Evolutionary conservation across 2,797 vertebrate genomes (phyloP).

Genomic region (Crypturellus tataupa): DNA sequence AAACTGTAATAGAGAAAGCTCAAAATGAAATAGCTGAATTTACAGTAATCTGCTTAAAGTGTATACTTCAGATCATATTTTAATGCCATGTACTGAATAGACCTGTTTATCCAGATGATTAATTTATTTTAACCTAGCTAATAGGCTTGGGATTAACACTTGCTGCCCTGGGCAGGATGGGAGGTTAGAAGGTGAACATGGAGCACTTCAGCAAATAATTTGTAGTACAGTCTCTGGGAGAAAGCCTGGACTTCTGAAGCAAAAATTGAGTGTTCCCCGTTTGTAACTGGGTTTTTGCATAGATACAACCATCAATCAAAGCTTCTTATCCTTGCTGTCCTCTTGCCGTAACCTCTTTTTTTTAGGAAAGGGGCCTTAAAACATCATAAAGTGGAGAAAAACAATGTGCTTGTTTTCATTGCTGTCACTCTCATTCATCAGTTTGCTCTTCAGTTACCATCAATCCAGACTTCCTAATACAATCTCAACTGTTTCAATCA

Average conservation of each 20-base stretch:
- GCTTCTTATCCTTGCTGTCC: conserved; percentile 27
- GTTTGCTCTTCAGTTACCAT: neutral
- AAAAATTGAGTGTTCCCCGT: conserved; percentile 18
- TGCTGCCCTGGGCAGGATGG: neutral
- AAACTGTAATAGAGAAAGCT: neutral
- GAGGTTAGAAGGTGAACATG: neutral
- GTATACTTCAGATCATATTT: neutral
- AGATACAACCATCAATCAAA: conserved; percentile 50
- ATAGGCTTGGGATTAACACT: neutral
- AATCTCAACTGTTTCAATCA: conserved; percentile 58
- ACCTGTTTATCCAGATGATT: neutral
- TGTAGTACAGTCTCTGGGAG: neutral
- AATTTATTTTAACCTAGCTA: neutral
- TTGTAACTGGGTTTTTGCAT: conserved; percentile 58
- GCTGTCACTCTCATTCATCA: conserved; percentile 16
- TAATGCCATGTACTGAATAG: neutral
- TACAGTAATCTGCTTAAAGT: neutral
- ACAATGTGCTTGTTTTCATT: conserved; percentile 34
- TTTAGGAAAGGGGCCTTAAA: neutral
- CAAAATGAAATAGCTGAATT: neutral
- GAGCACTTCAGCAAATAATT: neutral
- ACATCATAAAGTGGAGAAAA: neutral
- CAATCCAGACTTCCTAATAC: no score
- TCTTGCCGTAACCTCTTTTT: conserved; percentile 43
- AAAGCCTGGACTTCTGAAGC: neutral